A percentile compares a stretch with the other conserved stretches of the same genome.
phyloP scores from a whole-genome alignment of 2,888 invertebrate species.

The Drosophila parthenogenetica region DNA sequence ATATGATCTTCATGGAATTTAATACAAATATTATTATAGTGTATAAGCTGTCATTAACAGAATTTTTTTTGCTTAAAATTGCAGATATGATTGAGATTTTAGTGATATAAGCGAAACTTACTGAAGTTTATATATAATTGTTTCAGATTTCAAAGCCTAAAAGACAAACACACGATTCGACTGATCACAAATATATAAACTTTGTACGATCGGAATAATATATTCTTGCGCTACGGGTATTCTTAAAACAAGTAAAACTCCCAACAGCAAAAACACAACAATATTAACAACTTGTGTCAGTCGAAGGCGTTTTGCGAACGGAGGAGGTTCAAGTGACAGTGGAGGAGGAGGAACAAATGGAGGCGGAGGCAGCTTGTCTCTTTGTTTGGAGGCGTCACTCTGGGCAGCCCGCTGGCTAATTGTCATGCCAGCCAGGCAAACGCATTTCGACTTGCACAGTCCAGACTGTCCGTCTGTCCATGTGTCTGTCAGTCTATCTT shows the following conservation, averaged over 20 bases:
- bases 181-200: no score
- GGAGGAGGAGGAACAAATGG: slow-evolving; percentile 1
- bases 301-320: background rate
- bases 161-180: no score
- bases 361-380: slow-evolving; percentile 37
- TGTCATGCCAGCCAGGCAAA: slow-evolving; percentile 77
- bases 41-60: no score
- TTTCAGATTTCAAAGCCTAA: no score
- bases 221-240: background rate
- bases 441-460: slow-evolving; percentile 59
- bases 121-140: no score
- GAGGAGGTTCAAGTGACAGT: slow-evolving; percentile 1
- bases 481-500: slow-evolving; percentile 1
- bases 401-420: slow-evolving; percentile 70
- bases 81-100: no score
- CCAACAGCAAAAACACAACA: slow-evolving; percentile 36
- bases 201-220: background rate
- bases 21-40: background rate
- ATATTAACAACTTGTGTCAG: slow-evolving; percentile 58
- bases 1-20: background rate
- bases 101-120: no score
- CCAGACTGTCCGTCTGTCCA: slow-evolving; percentile 6
- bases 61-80: no score
- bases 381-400: slow-evolving; percentile 76
- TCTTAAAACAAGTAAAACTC: slow-evolving; percentile 22